Evolutionary conservation across 1,140 invertebrate genomes (phyloP), one percentile per base, ranked within the genome.

Genomic region (Drosophila serrata): DNA sequence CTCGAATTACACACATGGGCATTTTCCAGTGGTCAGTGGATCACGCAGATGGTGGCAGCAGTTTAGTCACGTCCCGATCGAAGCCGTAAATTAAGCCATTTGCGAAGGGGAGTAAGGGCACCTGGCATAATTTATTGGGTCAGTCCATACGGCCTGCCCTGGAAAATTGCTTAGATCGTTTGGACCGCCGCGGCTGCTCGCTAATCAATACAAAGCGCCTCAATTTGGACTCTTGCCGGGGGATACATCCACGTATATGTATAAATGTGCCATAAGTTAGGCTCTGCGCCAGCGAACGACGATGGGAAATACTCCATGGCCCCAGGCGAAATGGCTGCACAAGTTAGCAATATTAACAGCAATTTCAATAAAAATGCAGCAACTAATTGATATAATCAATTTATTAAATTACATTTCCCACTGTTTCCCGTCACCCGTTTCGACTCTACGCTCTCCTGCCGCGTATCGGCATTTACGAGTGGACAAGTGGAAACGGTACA

Each of bases 321-420:
- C 75, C 37, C 42, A 33, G 22, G 58, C 56, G 22, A n/a, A 63
- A 56, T 48, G 46, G n/a, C 42, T 45, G 46, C 35, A 27, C 39
- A 55, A 53, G 51, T 27, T 49, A 63, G 70, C 42, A 69, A 80
- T 85, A 85, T 85, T 85, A 80, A 80, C 63, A 72, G 40, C 59
- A 49, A 68, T 70, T 86, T 81, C 78, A 79, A 86, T 85, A 81
- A 85, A 85, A 81, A 67, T 75, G 63, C 65, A 72, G 40, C 70
- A 81, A 65, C 69, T 88, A 81, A 90, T 88, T 90, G 85, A 72
- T 67, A 85, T 67, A 84, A 90, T 88, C 82, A 82, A 82, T 88
- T 88, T 73, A 88, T 84, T 88, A 79, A 84, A 88, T 88, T 90
- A 73, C 62, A 81, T 67, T 87, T 72, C 69, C 62, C 81, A 69